Evolutionary conservation across 1,140 invertebrate species (phyloP).

Genomic region (Drosophila hydei): DNA sequence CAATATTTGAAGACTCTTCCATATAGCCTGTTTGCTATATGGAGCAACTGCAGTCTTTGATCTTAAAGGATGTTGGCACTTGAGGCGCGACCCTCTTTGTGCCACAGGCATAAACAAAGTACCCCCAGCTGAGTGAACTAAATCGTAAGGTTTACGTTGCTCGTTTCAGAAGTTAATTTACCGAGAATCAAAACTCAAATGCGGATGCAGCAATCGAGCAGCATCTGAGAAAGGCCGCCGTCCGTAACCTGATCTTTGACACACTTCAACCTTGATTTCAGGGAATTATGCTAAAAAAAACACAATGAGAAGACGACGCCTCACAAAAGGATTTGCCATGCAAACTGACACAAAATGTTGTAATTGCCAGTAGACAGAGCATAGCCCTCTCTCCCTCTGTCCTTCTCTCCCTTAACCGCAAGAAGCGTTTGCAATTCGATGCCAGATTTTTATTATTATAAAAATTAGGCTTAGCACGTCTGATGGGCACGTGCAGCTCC

Average conservation of each 20-base stretch:
- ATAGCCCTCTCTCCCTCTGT: neutral
- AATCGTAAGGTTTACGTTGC: conserved; percentile 37
- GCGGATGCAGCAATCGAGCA: conserved; percentile 52
- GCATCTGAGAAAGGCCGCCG: conserved; percentile 63
- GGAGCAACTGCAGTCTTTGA: conserved; percentile 40
- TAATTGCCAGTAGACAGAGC: conserved; percentile 63
- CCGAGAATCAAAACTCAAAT: conserved; percentile 80
- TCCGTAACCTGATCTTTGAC: conserved; percentile 74
- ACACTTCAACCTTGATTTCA: conserved; percentile 81
- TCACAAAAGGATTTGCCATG: conserved; percentile 64
- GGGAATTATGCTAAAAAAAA: conserved; percentile 66
- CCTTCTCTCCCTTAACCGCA: conserved; percentile 49
- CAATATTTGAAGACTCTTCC: neutral
- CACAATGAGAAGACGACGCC: conserved; percentile 37
- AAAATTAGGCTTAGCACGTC: conserved; percentile 70
- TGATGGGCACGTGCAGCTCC: conserved; percentile 63
- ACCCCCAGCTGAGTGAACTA: conserved; percentile 39
- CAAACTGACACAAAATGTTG: conserved; percentile 82
- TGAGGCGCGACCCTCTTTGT: conserved; percentile 23
- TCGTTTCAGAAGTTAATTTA: conserved; percentile 79
- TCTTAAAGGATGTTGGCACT: conserved; percentile 64
- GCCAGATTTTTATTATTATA: conserved; percentile 78
- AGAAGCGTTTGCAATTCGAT: conserved; percentile 56
- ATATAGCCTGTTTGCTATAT: neutral
- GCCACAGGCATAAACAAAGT: conserved; percentile 47